Evolutionary conservation across 2,888 invertebrate species (phyloP), one percentile per base, ranked within the genome.

Genomic region (Papilio gigon): DNA sequence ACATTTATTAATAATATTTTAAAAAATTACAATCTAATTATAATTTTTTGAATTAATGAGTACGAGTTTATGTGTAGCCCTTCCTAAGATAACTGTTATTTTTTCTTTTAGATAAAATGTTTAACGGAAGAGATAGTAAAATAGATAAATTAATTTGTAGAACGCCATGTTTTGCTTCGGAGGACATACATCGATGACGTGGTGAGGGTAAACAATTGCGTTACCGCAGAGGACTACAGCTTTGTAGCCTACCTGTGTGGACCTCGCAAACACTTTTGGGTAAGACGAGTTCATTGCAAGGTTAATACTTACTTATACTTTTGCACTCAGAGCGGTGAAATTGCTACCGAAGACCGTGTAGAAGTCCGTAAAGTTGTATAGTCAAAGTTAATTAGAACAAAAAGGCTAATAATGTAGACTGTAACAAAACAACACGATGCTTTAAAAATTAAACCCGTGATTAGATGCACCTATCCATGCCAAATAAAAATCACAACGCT

Each of bases 91-190:
- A 4, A 20, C 1, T 20, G 12, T 12, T 42, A 17, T 4, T 1
- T 20, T 22, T 44, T 9, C 8, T 11, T 17, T 20, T 6, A 11
- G 47, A 11, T 8, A 47, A 47, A 22, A 4, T 2, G 12, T 12
- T 6, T 12, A 22, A 12, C 3, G 4, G 20, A 22, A 11, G 22
- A 47, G 20, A 22, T 47, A 47, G 27, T 30, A 30, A 17, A 56
- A 17, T 56, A 17, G 9, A 56, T 56, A 30, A 56, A 56, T 56
- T 56, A 53, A 27, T 30, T 53, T 53, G 50, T 30, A n/a, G 50
- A 27, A 30, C n/a, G 17, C 53, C 17, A 56, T 30, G 53, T 56
- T 56, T 56, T 56, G 30, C 9, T 56, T 8, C n/a, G 30, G n/a
- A n/a, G 9, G 30, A 30, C n/a, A 56, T 30, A 56, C 53, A 56